Base-by-base conservation (phyloP, 2,888 invertebrate genomes). In the Phyllotreta striolata region DNA sequence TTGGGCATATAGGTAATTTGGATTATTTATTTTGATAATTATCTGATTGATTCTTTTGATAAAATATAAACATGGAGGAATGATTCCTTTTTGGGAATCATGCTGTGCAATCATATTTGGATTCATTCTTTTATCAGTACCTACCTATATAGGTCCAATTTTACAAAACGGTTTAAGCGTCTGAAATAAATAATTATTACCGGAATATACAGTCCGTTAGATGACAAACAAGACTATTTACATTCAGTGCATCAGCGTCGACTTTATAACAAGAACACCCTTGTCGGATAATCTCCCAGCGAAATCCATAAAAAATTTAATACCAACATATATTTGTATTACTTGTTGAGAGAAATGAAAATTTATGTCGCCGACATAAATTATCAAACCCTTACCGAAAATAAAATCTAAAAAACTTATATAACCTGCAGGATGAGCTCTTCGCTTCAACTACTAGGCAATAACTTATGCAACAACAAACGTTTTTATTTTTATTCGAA, bases 301-400 rank as follows among this genome's bases (percentile, higher is more conserved):
- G 40, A 49, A 62, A 58, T 37, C 55, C 55, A 59, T 59, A 55
- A 55, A 59, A 65, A 62, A 14, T 65, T 62, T 38, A 52, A 49
- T 66, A 54, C 58, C 55, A 58, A 44, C 39, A 60, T 56, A 60
- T 64, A 64, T 64, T 55, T 55, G 43, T 51, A 44, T 55, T 60
- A 63, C 58, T 59, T 63, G 58, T 63, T 63, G 55, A 55, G 41
- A 63, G 52, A 54, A 61, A 61, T 56, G 44, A 64, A 44, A 49
- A 64, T 64, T 64, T 46, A 64, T 64, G 47, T 44, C 14, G 38
- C 7, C 38, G 37, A 54, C 46, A 57, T 55, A 61, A 61, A 38
- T 60, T 60, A 60, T 60, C 52, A 44, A 54, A 54, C 60, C 60
- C 60, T 54, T 54, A 60, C 52, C 6, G 24, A 52, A 44, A 52